Conservation (phyloP, 2,797 vertebrate genomes). For the Cossypha polioptera region DNA sequence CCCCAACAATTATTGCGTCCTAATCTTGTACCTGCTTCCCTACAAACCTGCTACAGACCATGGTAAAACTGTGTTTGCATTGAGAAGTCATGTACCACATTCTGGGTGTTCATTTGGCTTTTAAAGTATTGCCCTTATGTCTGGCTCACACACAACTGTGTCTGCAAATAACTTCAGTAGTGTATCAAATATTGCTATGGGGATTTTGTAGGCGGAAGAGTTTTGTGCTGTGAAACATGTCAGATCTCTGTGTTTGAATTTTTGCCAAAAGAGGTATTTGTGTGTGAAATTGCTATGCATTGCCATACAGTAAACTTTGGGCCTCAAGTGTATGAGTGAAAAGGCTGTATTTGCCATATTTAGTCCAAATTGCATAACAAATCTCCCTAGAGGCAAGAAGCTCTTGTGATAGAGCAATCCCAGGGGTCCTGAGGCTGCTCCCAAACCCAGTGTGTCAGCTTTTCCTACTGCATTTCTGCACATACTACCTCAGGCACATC, state of each 20-base stretch:
- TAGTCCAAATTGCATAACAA: neutral
- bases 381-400: neutral
- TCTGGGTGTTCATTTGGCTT: neutral
- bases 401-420: neutral
- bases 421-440: neutral
- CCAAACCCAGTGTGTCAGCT: rapidly evolving
- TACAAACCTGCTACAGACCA: neutral
- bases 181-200: neutral
- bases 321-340: neutral
- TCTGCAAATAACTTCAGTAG: neutral
- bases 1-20: rapidly evolving
- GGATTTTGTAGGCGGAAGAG: neutral
- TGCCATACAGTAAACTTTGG: neutral
- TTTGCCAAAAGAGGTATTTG: neutral
- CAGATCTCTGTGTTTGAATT: neutral
- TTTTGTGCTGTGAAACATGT: neutral
- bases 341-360: neutral
- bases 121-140: neutral
- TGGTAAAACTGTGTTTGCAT: neutral
- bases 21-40: neutral
- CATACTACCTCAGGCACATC: neutral
- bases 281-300: neutral
- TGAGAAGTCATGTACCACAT: neutral
- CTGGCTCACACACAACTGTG: neutral
- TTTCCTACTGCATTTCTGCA: neutral